Conservation (phyloP, 1,140 invertebrate species). For the Phymastichus coffea region DNA sequence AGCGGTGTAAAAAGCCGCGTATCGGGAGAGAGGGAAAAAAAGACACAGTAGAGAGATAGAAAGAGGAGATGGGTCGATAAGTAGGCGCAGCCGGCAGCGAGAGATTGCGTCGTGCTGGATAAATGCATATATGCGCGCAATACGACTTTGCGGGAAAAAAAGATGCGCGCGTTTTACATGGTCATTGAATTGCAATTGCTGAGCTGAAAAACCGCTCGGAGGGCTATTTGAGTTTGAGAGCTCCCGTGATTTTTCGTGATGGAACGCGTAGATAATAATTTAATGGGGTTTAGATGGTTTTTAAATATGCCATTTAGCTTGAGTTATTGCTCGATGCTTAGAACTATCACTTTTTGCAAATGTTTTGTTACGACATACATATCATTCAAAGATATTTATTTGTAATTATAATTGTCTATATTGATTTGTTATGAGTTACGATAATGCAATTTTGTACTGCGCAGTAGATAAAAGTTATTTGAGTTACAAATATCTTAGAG, state of each 20-base stretch:
- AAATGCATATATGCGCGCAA: background rate
- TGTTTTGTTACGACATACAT: too few relatives aligned
- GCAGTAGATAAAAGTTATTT: too few relatives aligned
- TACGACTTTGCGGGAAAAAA: background rate
- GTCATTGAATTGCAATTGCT: slow-evolving; percentile 21
- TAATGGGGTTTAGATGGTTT: background rate
- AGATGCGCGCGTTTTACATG: slow-evolving; percentile 14
- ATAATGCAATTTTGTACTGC: too few relatives aligned
- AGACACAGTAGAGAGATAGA: too few relatives aligned
- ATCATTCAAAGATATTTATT: too few relatives aligned
- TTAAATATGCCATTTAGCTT: too few relatives aligned
- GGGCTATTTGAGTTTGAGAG: slow-evolving; percentile 18
- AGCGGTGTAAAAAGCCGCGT: too few relatives aligned
- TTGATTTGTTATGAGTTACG: too few relatives aligned
- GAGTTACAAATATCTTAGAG: too few relatives aligned
- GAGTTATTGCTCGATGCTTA: too few relatives aligned
- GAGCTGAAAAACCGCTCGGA: background rate
- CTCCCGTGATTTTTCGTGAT: background rate
- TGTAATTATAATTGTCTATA: too few relatives aligned
- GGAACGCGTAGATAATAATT: background rate
- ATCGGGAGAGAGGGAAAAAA: background rate
- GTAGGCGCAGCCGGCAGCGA: background rate
- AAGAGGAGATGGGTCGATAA: slow-evolving; percentile 22
- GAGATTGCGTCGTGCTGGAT: slow-evolving; percentile 1
- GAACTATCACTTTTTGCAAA: too few relatives aligned